Base-by-base conservation (phyloP, 1,140 invertebrate species). In the Papilio machaon region DNA sequence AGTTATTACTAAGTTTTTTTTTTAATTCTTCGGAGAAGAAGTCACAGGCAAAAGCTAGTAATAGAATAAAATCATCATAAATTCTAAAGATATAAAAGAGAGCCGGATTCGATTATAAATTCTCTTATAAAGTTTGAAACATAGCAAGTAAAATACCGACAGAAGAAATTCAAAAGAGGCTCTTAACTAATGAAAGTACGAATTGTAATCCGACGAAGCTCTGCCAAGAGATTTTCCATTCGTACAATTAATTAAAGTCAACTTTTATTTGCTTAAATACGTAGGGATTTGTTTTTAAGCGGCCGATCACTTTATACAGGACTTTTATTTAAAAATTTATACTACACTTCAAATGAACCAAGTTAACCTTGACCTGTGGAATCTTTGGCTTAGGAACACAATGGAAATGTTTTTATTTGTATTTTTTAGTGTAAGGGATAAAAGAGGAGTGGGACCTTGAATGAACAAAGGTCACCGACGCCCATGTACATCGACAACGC, bases 181-280 rank as follows among this genome's bases (percentile, higher is more conserved):
- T 76, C 74, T 76, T 76, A 76, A 47, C 74, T 76, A 76, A 76
- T 76, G 74, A 76, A 76, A 76, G 74, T 76, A 76, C 46, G 74
- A 76, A 76, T 76, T 76, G 74, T 76, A 76, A 76, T 76, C 74
- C 74, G 9, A 49, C n/a, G 46, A 47, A 49, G 47, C 23, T 76
- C 46, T 54, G 74, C 74, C 74, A 76, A 76, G 74, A 76, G 46
- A 76, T 76, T 52, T 76, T 52, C 46, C 74, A 76, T 52, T 76
- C 46, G 47, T 76, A 52, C 54, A 76, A 76, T 76, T 76, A 76
- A 52, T 76, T 47, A 76, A 76, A 76, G 74, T 76, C 74, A 76
- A 76, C 19, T 76, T 76, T n/a, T 76, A 76, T 76, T 76, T 76
- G 19, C 74, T 54, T 70, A 70, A 70, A 35, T 70, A 70, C 30